Evolutionary conservation across 2,797 vertebrate genomes (phyloP).

Genomic region (Benthosema pterotum): DNA sequence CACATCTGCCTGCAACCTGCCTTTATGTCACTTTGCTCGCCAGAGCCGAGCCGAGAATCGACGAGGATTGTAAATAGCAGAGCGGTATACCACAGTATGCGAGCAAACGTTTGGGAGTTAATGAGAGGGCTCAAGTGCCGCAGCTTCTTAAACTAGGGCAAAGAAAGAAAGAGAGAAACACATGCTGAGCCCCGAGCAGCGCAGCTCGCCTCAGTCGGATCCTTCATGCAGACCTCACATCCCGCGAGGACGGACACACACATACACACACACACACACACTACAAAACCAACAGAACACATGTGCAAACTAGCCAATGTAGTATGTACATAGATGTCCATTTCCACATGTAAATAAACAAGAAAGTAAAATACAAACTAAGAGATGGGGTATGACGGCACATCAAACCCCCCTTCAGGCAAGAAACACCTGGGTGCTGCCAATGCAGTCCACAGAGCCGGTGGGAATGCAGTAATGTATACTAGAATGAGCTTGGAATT

Average conservation of each 20-base stretch:
- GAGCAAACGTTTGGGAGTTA: slow-evolving; percentile 57
- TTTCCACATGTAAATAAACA: too few species aligned
- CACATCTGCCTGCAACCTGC: slow-evolving; percentile 70
- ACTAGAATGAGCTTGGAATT: slow-evolving; percentile 44
- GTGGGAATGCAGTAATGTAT: not conserved
- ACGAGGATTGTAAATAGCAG: slow-evolving; percentile 70
- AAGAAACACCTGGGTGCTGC: too few species aligned
- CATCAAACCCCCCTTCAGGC: too few species aligned
- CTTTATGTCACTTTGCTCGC: slow-evolving; percentile 62
- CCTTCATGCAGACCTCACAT: slow-evolving; percentile 55
- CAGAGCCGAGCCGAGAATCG: slow-evolving; percentile 61
- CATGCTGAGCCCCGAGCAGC: slow-evolving; percentile 16
- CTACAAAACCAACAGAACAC: slow-evolving; percentile 43
- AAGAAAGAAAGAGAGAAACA: slow-evolving; percentile 32
- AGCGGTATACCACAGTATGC: slow-evolving; percentile 68
- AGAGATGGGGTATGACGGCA: too few species aligned
- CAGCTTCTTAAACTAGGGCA: slow-evolving; percentile 65
- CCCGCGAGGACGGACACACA: slow-evolving; percentile 49
- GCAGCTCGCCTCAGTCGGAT: slow-evolving; percentile 41
- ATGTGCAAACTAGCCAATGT: slow-evolving; percentile 17
- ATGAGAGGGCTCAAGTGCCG: slow-evolving; percentile 63
- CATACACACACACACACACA: slow-evolving; percentile 34
- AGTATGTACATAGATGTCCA: not conserved
- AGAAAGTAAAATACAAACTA: too few species aligned
- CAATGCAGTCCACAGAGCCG: too few species aligned